phyloP scores from a whole-genome alignment of 2,888 invertebrate genomes.

The Hirudinaria manillensis region DNA sequence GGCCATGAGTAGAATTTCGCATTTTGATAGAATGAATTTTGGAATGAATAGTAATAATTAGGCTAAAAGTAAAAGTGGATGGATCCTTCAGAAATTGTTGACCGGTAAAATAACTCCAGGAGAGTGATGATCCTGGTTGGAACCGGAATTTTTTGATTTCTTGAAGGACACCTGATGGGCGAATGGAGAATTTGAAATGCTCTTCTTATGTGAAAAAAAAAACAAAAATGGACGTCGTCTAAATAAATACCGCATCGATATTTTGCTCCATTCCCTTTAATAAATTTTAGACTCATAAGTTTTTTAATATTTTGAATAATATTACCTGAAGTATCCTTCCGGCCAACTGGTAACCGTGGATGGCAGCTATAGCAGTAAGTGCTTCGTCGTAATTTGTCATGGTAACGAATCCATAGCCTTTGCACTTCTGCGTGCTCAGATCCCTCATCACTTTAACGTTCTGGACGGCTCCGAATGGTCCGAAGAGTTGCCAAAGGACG shows the following conservation, averaged over 20 bases:
- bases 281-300: not conserved
- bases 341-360: constrained; percentile 90
- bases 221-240: not conserved
- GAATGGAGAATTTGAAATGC: not conserved
- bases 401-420: constrained; percentile 94
- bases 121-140: constrained; percentile 22
- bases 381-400: constrained; percentile 98
- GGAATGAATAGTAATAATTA: not conserved
- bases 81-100: constrained; percentile 23
- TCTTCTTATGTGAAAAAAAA: too few species aligned
- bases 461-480: constrained; percentile 93
- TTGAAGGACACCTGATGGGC: constrained; percentile 33
- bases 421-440: constrained; percentile 90
- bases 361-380: constrained; percentile 85
- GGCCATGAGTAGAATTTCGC: not conserved
- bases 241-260: too few species aligned
- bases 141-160: constrained; percentile 28
- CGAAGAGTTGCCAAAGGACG: constrained; percentile 87
- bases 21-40: not conserved
- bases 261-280: not conserved
- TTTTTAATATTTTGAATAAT: not conserved
- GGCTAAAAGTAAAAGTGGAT: not conserved
- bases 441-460: constrained; percentile 93
- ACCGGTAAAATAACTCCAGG: constrained; percentile 27
- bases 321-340: constrained; percentile 87